Percentiles rank a stretch among this genome's conserved stretches.
phyloP scores from a whole-genome alignment of 64 coral and sea anemone genomes.

The Dendrophyllia cribrosa region DNA sequence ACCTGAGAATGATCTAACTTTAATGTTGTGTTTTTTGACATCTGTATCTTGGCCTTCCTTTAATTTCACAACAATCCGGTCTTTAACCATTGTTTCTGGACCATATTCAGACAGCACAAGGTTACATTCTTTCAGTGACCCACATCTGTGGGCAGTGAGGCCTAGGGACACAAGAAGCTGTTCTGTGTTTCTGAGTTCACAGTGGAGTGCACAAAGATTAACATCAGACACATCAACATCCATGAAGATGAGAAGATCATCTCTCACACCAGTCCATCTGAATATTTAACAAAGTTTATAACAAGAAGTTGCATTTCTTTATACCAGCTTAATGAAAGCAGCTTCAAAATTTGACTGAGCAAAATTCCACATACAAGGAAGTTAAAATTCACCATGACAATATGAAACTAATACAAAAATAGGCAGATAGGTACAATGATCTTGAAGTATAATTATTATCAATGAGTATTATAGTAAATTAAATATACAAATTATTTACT shows the following conservation, averaged over 20 bases:
- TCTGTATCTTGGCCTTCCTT: constrained; percentile 26
- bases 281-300: background rate
- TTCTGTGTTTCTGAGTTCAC: constrained; percentile 59
- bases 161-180: constrained; percentile 51
- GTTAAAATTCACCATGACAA: too few relatives aligned
- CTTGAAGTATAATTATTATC: too few relatives aligned
- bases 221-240: constrained; percentile 20
- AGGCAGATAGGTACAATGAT: too few relatives aligned
- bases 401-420: too few relatives aligned
- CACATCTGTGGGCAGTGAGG: constrained; percentile 23
- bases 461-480: too few relatives aligned
- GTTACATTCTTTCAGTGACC: constrained; percentile 49
- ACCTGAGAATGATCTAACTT: constrained; percentile 37
- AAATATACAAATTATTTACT: background rate
- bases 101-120: constrained; percentile 40
- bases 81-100: constrained; percentile 42
- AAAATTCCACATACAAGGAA: too few relatives aligned
- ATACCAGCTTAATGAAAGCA: too few relatives aligned
- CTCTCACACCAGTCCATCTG: constrained; percentile 41
- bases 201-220: constrained; percentile 61
- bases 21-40: constrained; percentile 31
- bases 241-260: constrained; percentile 21
- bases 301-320: too few relatives aligned
- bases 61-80: constrained; percentile 9
- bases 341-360: too few relatives aligned